Conservation (phyloP, 35 echinoderm and acorn worm species). For the Patiria miniata region DNA sequence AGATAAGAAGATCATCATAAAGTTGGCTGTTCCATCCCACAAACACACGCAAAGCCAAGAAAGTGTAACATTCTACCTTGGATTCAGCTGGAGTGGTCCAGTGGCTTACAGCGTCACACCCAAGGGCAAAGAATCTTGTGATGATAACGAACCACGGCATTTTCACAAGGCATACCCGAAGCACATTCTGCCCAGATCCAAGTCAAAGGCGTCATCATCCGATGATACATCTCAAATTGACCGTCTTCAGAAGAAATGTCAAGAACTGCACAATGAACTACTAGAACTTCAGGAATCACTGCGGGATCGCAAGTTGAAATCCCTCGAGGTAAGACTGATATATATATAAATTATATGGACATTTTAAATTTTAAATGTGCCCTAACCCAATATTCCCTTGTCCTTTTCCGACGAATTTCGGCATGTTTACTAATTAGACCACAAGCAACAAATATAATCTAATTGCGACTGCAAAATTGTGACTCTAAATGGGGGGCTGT, state of each 20-base stretch:
- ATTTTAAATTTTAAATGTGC: too few species aligned
- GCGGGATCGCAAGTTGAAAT: too few species aligned
- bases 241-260: neutral
- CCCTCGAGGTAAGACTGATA: too few species aligned
- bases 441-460: too few species aligned
- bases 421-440: too few species aligned
- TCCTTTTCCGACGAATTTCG: too few species aligned
- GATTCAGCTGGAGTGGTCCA: constrained; percentile 57
- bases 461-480: too few species aligned
- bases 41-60: constrained; percentile 47
- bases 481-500: too few species aligned
- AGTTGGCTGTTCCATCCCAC: constrained; percentile 24
- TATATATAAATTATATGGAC: too few species aligned
- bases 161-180: neutral
- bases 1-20: constrained; percentile 26
- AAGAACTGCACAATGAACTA: neutral
- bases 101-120: constrained; percentile 37
- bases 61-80: constrained; percentile 51
- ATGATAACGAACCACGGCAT: neutral
- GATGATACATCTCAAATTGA: neutral
- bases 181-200: neutral
- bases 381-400: too few species aligned
- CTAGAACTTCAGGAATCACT: too few species aligned
- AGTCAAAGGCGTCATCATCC: neutral
- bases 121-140: constrained; percentile 10